phyloP scores from a whole-genome alignment of 2,888 invertebrate species.

The Nebria brevicollis region DNA sequence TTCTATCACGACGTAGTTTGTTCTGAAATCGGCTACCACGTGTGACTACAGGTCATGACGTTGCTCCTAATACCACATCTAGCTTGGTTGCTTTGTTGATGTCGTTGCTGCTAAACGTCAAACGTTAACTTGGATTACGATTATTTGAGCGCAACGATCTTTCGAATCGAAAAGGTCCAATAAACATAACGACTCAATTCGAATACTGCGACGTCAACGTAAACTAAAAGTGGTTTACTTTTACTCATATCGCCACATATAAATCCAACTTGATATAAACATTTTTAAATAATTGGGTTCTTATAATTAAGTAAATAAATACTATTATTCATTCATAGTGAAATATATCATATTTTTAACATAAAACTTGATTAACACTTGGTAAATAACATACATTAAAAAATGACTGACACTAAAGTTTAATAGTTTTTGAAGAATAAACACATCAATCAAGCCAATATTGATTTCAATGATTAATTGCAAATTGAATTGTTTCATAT shows the following conservation, averaged over 20 bases:
- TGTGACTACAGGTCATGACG: slow-evolving; percentile 9
- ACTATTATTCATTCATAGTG: neutral
- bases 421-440: neutral
- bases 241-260: neutral
- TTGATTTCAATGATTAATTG: neutral
- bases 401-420: too few relatives aligned
- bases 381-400: too few relatives aligned
- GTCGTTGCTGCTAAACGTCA: slow-evolving; percentile 12
- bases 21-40: neutral
- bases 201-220: neutral
- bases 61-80: neutral
- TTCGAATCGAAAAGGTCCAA: neutral
- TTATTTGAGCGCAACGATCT: slow-evolving; percentile 11
- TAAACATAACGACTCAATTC: slow-evolving; percentile 3
- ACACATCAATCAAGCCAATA: neutral
- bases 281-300: neutral
- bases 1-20: neutral
- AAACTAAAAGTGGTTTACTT: neutral
- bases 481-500: neutral
- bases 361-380: too few relatives aligned
- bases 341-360: too few relatives aligned
- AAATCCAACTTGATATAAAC: neutral
- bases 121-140: slow-evolving; percentile 23
- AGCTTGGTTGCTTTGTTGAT: neutral
- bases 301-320: neutral